Base-by-base conservation (phyloP, 2,888 invertebrate species). In the Dynastes grantii region DNA sequence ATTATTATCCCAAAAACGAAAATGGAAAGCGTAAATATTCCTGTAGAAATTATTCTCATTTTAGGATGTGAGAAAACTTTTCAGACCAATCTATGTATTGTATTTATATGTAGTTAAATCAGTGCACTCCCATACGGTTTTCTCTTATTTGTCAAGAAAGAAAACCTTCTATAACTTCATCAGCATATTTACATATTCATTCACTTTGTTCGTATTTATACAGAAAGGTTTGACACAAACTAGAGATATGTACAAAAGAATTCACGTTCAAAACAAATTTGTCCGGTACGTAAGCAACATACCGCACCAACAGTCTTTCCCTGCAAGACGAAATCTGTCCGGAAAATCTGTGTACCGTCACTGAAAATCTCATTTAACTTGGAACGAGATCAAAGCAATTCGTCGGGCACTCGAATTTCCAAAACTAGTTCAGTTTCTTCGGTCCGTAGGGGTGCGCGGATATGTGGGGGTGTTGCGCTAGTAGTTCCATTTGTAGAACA, bases 301-400 rank as follows among this genome's bases (percentile, higher is more conserved):
- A 67, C 45, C n/a, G 22, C 22, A 45, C 45, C n/a, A 40, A 49
- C 45, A 37, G 16, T 37, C 65, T 45, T 45, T 40, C 3, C n/a
- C 9, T 40, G 22, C 9, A 40, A 37, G 22, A 16, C 40, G 65
- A 67, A 67, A 67, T 67, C 45, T 67, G 65, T 67, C 65, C 11
- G 29, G 68, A 68, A 68, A 68, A 49, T 68, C 63, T 32, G 37
- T 22, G 73, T 27, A 45, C 40, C 13, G 55, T 40, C 49, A 27
- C 37, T 45, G 73, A 45, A 58, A 73, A 73, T 61, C 40, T 61
- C 22, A 73, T 73, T 73, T 73, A 73, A 73, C 32, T 73, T 61
- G 58, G 73, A 58, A 58, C 40, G 16, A 53, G 73, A 73, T 73
- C 73, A 73, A 73, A 73, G 73, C 73, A 73, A 61, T 73, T 73